Conservation (phyloP, 1,140 invertebrate genomes). For the Pantala flavescens region DNA sequence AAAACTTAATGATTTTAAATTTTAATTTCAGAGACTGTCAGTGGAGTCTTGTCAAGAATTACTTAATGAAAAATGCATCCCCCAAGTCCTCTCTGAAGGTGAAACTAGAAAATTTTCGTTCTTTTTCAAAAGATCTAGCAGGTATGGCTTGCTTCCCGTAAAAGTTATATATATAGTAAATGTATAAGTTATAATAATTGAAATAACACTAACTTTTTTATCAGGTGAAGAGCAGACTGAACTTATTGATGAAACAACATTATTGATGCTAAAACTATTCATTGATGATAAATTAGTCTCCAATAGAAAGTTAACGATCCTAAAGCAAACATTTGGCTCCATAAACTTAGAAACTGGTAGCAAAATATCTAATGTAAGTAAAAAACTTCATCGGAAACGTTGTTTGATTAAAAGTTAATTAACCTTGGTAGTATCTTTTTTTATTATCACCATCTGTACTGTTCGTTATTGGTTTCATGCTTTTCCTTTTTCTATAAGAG, state of each 20-base stretch:
- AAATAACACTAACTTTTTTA: conserved; percentile 14
- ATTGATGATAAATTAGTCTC: conserved; percentile 46
- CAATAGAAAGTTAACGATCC: conserved; percentile 39
- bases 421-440: too few relatives aligned
- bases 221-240: conserved; percentile 41
- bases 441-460: too few relatives aligned
- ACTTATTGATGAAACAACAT: conserved; percentile 48
- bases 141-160: neutral
- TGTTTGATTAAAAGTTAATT: neutral
- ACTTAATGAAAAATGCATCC: neutral
- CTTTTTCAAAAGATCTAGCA: neutral
- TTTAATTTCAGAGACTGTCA: neutral
- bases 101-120: neutral
- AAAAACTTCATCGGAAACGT: neutral
- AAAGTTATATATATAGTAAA: too few relatives aligned
- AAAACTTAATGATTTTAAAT: too few relatives aligned
- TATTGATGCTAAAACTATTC: conserved; percentile 49
- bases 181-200: too few relatives aligned
- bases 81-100: neutral
- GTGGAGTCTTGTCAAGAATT: neutral
- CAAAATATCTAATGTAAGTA: conserved; percentile 42
- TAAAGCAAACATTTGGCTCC: conserved; percentile 45
- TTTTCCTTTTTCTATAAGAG: too few relatives aligned
- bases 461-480: too few relatives aligned
- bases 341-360: conserved; percentile 36